Conservation (phyloP, 2,888 invertebrate genomes). For the Epinotia ramella region DNA sequence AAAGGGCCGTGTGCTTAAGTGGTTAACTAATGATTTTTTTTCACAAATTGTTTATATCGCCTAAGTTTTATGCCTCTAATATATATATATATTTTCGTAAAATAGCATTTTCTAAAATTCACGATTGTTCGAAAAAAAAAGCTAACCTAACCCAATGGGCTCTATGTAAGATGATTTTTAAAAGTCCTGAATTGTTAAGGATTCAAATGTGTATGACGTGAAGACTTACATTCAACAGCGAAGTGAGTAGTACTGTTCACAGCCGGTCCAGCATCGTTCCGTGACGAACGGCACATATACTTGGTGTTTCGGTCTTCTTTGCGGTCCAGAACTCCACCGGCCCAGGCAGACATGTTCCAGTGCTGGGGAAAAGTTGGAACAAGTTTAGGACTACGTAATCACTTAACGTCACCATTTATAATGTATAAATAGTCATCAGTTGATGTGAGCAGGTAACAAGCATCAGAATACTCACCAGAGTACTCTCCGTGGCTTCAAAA, state of each 20-base stretch:
- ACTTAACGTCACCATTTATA: no score
- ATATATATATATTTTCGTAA: no score
- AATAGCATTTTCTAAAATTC: no score
- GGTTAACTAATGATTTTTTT: no score
- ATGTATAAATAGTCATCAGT: no score
- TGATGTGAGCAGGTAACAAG: neutral
- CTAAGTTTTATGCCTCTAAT: no score
- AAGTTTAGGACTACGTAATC: neutral
- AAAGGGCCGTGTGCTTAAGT: no score
- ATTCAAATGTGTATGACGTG: neutral
- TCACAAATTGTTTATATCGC: no score
- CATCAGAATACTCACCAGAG: conserved; percentile 86
- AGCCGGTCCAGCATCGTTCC: conserved; percentile 91
- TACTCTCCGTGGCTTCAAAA: conserved; percentile 95
- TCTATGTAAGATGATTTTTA: no score
- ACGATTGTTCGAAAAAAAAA: no score
- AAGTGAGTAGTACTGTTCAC: conserved; percentile 94
- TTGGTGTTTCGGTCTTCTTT: conserved; percentile 88
- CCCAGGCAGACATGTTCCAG: conserved; percentile 95
- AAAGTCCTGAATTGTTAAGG: no score
- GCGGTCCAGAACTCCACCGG: conserved; percentile 90
- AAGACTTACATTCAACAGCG: conserved; percentile 94
- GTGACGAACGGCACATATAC: conserved; percentile 93
- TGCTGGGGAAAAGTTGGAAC: conserved; percentile 71
- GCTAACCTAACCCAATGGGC: no score